These are phyloP conservation scores for Onthophagus taurus DNA, from an alignment of 1,140 invertebrate genomes.

Conservation along the genomic window DNA sequence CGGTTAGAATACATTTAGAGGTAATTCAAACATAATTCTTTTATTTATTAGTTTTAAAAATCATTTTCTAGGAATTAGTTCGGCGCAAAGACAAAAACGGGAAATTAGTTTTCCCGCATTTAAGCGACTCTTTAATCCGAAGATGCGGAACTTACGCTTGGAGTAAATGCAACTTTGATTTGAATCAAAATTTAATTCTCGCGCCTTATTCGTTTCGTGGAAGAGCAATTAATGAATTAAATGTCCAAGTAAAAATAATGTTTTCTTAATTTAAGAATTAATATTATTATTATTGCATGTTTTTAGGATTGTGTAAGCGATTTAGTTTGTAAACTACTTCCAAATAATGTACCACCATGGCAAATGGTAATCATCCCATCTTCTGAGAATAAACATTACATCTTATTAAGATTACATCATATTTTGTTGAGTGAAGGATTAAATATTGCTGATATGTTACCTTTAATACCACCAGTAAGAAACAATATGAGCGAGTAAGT, in stretches of 20 bases:
- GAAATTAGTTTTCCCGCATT: conserved; percentile 47
- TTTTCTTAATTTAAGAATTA: background rate
- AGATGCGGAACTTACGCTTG: conserved; percentile 62
- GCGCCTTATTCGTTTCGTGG: conserved; percentile 53
- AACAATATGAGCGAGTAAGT: conserved; percentile 23
- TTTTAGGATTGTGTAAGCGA: conserved; percentile 69
- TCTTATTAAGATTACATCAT: conserved; percentile 68
- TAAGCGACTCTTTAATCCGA: conserved; percentile 48
- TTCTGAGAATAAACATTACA: conserved; percentile 53
- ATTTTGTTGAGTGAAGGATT: conserved; percentile 58
- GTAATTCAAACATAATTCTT: conserved; percentile 14
- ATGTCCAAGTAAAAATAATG: conserved; percentile 55
- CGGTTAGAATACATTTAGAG: conserved; percentile 30
- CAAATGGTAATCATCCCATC: conserved; percentile 66
- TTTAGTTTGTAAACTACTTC: conserved; percentile 64
- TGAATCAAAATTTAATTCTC: conserved; percentile 62
- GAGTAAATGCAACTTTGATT: conserved; percentile 49
- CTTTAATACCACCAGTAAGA: conserved; percentile 46
- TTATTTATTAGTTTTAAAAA: background rate
- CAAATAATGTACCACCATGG: conserved; percentile 61
- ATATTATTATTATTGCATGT: background rate
- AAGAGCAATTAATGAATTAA: conserved; percentile 56
- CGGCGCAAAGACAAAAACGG: conserved; percentile 46
- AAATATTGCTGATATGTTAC: conserved; percentile 63
- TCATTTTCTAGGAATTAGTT: conserved; percentile 40